Conservation (phyloP, 2,888 invertebrate species). For the Lamellibrachia satsuma region DNA sequence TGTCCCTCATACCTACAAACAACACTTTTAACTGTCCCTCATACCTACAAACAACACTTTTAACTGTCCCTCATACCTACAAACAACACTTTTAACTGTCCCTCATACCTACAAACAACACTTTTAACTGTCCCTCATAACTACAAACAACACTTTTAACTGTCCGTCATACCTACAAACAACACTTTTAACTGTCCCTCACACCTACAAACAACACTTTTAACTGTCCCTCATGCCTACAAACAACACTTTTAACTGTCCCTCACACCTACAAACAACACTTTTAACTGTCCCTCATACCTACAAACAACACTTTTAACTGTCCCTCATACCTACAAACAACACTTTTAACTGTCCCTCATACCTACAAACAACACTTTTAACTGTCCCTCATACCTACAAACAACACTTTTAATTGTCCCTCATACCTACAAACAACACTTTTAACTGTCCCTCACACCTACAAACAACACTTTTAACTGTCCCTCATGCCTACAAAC, state of each 20-base stretch:
- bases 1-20: no score
- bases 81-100: neutral
- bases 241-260: neutral
- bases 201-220: neutral
- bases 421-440: no score
- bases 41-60: neutral
- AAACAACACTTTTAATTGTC: neutral
- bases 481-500: no score
- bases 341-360: neutral
- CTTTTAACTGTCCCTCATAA: neutral
- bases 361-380: neutral
- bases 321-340: no score
- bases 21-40: neutral
- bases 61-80: no score
- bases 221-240: no score
- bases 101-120: no score
- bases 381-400: no score
- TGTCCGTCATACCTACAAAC: no score
- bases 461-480: neutral
- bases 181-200: neutral
- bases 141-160: neutral
- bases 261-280: no score
- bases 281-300: neutral
- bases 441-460: neutral
- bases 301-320: neutral